These are phyloP conservation scores for Notamacropus eugenii DNA, from an alignment of 2,797 vertebrate genomes.

Conservation along the genomic window DNA sequence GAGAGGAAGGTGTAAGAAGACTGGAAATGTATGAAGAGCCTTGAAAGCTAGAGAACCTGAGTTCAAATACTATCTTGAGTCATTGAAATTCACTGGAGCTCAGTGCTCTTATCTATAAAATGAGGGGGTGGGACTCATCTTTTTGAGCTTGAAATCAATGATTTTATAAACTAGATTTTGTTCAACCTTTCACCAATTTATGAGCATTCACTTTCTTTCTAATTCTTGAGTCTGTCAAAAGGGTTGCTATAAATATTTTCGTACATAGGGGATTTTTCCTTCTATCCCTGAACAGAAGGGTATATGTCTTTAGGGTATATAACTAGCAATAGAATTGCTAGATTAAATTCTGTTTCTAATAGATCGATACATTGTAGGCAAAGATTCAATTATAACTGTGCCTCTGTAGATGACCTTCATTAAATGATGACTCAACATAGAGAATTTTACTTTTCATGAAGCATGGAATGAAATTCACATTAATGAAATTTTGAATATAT, in stretches of 20 bases:
- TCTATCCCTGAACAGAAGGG: background rate
- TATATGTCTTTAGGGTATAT: background rate
- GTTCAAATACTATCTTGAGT: background rate
- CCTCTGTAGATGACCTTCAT: background rate
- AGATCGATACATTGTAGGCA: background rate
- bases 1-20: background rate
- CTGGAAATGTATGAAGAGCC: background rate
- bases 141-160: background rate
- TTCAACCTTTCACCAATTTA: background rate
- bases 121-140: too few species aligned
- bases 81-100: background rate
- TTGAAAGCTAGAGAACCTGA: background rate
- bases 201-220: background rate
- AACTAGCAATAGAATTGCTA: background rate
- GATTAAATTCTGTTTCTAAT: background rate
- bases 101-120: background rate
- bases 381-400: background rate
- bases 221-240: background rate
- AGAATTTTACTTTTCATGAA: slow-evolving; percentile 6
- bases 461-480: slow-evolving; percentile 39
- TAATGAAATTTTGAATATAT: slow-evolving; percentile 23
- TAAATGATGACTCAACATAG: background rate
- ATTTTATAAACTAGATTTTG: background rate
- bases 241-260: background rate
- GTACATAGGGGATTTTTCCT: background rate